A percentile compares a stretch with the other conserved stretches of the same genome.
phyloP scores from a whole-genome alignment of 2,113 vertebrate species.

The Lonchura striata region DNA sequence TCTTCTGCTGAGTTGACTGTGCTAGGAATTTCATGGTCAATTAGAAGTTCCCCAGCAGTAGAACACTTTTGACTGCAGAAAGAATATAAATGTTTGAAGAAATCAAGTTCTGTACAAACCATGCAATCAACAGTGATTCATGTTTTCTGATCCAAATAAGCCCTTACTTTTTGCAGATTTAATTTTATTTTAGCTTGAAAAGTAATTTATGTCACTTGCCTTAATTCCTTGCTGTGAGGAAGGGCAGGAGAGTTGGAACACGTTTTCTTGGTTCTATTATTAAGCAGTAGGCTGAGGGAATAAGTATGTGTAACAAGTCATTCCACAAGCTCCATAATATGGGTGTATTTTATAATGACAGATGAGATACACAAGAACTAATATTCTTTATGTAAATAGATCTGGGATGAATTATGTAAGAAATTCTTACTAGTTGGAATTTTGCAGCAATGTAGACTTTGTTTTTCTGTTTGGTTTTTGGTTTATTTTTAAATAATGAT shows the following conservation, averaged over 20 bases:
- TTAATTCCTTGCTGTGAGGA: constrained; percentile 17
- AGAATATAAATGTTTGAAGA: background rate
- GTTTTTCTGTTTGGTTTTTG: background rate
- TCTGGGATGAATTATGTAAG: background rate
- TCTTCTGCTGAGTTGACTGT: background rate
- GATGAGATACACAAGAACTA: constrained; percentile 16
- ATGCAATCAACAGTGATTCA: background rate
- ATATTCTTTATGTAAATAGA: background rate
- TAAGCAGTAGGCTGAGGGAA: background rate
- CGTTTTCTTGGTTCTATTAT: background rate
- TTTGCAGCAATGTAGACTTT: background rate
- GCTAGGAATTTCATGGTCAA: constrained; percentile 18
- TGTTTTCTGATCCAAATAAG: background rate
- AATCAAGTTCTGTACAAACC: background rate
- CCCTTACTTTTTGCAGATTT: background rate
- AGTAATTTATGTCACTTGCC: background rate
- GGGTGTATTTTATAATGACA: constrained; percentile 15
- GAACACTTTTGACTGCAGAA: constrained; percentile 24
- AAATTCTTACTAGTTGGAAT: background rate
- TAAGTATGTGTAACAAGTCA: background rate
- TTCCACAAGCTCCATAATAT: background rate
- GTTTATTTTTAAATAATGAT: background rate
- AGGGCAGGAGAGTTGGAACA: background rate
- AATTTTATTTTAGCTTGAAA: constrained; percentile 21
- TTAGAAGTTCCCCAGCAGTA: background rate